Percentiles rank a stretch among this genome's conserved stretches.
Conservation (phyloP, 1,140 invertebrate genomes). For the Vanessa atalanta region DNA sequence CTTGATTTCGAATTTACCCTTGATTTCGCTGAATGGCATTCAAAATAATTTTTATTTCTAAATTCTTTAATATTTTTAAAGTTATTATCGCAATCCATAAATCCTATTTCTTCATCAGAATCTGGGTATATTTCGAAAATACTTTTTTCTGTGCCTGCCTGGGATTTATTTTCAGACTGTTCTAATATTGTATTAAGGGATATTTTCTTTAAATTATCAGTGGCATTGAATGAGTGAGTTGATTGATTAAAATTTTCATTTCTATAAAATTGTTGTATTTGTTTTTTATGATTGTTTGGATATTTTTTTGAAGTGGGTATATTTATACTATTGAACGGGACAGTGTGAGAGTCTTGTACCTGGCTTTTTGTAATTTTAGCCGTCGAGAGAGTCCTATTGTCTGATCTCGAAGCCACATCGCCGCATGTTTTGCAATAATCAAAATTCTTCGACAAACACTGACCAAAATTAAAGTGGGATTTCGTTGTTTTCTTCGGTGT, state of each 20-base stretch:
- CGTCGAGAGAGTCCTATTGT: background rate
- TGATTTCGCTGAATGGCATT: constrained; percentile 70
- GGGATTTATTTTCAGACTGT: constrained; percentile 46
- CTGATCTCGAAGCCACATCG: constrained; percentile 33
- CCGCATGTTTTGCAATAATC: constrained; percentile 64
- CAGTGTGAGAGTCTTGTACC: background rate
- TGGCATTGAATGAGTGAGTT: constrained; percentile 45
- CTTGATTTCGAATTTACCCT: constrained; percentile 52
- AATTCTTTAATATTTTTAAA: constrained; percentile 65
- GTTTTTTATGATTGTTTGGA: constrained; percentile 16
- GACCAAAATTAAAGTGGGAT: constrained; percentile 50
- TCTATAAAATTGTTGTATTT: constrained; percentile 61
- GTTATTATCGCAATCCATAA: constrained; percentile 47
- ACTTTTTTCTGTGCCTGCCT: constrained; percentile 20
- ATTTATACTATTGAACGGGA: background rate
- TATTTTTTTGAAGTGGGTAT: constrained; percentile 7
- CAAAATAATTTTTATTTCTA: constrained; percentile 69
- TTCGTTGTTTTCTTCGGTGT: constrained; percentile 56
- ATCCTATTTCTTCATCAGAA: constrained; percentile 45
- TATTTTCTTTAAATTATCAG: constrained; percentile 36
- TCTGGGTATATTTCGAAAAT: constrained; percentile 40
- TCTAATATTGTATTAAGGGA: constrained; percentile 63
- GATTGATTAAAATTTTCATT: constrained; percentile 64
- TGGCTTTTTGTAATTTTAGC: background rate
- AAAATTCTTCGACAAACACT: constrained; percentile 31